phyloP scores from a whole-genome alignment of 2,888 invertebrate genomes.

The Orgyia antiqua region DNA sequence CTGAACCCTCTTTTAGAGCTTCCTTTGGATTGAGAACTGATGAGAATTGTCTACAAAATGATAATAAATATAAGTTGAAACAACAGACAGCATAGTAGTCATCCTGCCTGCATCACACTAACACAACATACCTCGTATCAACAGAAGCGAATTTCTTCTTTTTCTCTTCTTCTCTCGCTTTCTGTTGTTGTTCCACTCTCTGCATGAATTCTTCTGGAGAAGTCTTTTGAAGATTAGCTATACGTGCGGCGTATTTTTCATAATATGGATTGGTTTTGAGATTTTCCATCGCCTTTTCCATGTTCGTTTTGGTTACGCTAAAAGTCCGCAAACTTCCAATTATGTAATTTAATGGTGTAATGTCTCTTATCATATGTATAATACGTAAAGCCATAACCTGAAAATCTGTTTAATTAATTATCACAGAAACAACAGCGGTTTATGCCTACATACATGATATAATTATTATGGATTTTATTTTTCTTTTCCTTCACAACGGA shows the following conservation, averaged over 20 bases:
- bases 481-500: too few relatives aligned
- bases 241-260: conserved; percentile 88
- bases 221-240: conserved; percentile 84
- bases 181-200: conserved; percentile 76
- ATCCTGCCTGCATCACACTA: too few relatives aligned
- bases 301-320: conserved; percentile 50
- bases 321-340: conserved; percentile 33
- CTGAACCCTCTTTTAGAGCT: conserved; percentile 31
- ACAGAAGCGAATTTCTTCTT: conserved; percentile 52
- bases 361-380: conserved; percentile 13
- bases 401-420: too few relatives aligned
- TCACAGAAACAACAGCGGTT: too few relatives aligned
- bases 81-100: too few relatives aligned
- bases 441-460: too few relatives aligned
- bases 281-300: conserved; percentile 74
- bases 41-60: conserved; percentile 75
- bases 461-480: too few relatives aligned
- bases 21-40: conserved; percentile 82
- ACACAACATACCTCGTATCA: conserved; percentile 50
- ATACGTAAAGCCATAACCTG: conserved; percentile 30
- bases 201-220: conserved; percentile 86
- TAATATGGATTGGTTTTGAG: conserved; percentile 85
- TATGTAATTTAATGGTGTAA: conserved; percentile 22
- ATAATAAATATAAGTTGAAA: not conserved
- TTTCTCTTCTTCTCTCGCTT: conserved; percentile 47